Conservation (phyloP, 1,140 invertebrate species). For the Drosophila bocki region DNA sequence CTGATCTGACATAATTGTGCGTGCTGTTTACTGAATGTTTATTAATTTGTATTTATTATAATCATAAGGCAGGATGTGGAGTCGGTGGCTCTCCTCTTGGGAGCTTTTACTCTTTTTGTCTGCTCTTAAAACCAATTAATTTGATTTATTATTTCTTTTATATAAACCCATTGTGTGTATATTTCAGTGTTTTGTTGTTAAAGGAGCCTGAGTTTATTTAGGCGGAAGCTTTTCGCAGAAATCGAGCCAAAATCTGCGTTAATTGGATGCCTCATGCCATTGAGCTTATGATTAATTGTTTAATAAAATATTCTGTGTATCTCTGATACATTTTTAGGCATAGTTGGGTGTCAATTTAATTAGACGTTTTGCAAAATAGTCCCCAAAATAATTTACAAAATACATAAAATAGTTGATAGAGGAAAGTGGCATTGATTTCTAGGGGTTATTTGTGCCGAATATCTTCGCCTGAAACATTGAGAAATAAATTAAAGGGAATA, state of each 20-base stretch:
- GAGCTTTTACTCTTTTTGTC: constrained; percentile 18
- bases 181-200: constrained; percentile 13
- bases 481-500: no score
- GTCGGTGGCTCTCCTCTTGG: background rate
- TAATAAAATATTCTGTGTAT: background rate
- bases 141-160: constrained; percentile 69
- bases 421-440: background rate
- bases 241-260: constrained; percentile 12
- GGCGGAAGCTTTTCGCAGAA: constrained; percentile 29
- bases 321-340: background rate
- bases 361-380: background rate
- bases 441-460: background rate
- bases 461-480: background rate
- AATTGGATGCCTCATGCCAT: constrained; percentile 18
- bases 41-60: constrained; percentile 62
- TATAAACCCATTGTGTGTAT: constrained; percentile 25
- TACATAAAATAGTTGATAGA: background rate
- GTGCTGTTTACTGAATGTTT: constrained; percentile 51
- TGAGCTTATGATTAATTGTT: constrained; percentile 32
- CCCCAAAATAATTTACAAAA: background rate
- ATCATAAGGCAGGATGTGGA: constrained; percentile 22
- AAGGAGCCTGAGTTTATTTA: constrained; percentile 18
- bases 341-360: no score
- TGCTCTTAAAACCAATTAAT: constrained; percentile 61
- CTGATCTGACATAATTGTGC: constrained; percentile 32